Evolutionary conservation across 2,888 invertebrate species (phyloP), one percentile per base, ranked within the genome.

Genomic region (Cerastis leucographa): DNA sequence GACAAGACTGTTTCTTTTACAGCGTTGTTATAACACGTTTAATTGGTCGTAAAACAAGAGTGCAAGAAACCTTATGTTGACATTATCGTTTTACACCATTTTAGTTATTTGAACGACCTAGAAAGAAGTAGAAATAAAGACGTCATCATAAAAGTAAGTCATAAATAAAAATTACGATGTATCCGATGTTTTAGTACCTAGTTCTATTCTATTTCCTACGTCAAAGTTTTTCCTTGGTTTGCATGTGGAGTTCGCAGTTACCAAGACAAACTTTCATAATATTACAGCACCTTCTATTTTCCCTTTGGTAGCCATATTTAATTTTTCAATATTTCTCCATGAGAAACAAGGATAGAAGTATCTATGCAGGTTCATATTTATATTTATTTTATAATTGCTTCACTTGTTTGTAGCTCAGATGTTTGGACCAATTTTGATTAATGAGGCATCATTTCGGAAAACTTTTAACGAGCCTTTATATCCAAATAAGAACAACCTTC

Each of bases 41-140:
- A 25, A 76, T 86, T 69, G 66, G 44, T 71, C 76, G 74, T 88
- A 74, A 87, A 82, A 75, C 44, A 54, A 62, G 51, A 75, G 68
- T 71, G 54, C 54, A 74, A 51, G 40, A 44, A 69, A 61, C 62
- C 61, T 72, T 73, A 67, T 74, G 74, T 76, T 82, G 74, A 84
- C 80, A 80, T 51, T 56, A 56, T n/a, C 17, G 67, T 80, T 84
- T 87, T 83, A 87, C 61, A 49, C 46, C 61, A 46, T 78, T 82
- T 88, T 78, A 85, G 84, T 88, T 83, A 88, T 80, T 77, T 74
- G n/a, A n/a, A 54, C 62, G 73, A 67, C 70, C 77, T 65, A 83
- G 80, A 87, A 88, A 87, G 84, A 88, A 81, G 85, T 75, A 80
- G 84, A 80, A 87, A 88, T 80, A 86, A 87, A 86, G 86, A 85